A percentile compares a stretch with the other conserved stretches of the same genome.
Conservation (phyloP, 2,888 invertebrate species). For the Drosophila helvetica region DNA sequence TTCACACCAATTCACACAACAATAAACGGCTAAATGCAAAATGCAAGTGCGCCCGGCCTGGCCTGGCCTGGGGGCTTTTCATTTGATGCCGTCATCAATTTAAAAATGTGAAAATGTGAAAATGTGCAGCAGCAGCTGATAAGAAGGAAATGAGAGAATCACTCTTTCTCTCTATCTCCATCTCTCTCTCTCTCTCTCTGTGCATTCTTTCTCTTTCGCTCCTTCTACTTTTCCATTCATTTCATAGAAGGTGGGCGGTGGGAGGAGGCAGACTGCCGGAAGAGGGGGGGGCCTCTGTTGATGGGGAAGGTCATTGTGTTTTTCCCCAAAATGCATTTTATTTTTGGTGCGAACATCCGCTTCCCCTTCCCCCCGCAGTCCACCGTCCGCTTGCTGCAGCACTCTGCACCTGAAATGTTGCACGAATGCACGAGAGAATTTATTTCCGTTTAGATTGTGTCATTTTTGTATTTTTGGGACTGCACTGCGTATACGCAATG, state of each 20-base stretch:
- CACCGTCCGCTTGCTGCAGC: no score
- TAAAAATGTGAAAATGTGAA: conserved; percentile 60
- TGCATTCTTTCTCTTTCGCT: neutral
- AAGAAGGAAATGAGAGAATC: conserved; percentile 28
- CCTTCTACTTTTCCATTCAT: conserved; percentile 50
- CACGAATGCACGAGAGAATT: conserved; percentile 62
- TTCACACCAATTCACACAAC: conserved; percentile 46
- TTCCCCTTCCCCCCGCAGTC: neutral
- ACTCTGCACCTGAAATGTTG: conserved; percentile 42
- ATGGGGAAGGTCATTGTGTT: conserved; percentile 71
- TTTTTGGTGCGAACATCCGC: conserved; percentile 35
- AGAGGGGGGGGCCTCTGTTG: neutral
- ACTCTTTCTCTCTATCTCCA: neutral
- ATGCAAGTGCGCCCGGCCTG: neutral
- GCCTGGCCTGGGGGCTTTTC: conserved; percentile 19
- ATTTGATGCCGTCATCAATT: conserved; percentile 70
- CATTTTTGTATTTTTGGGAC: conserved; percentile 72
- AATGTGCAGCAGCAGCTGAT: conserved; percentile 35
- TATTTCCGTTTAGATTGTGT: conserved; percentile 79
- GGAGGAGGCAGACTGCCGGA: conserved; percentile 1
- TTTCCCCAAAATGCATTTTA: conserved; percentile 62
- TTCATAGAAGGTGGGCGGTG: conserved; percentile 25
- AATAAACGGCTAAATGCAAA: conserved; percentile 35
- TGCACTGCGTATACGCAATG: conserved; percentile 70
- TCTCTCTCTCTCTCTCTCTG: neutral